Evolutionary conservation across 2,888 invertebrate species (phyloP).

Genomic region (Xiphydria camelus): DNA sequence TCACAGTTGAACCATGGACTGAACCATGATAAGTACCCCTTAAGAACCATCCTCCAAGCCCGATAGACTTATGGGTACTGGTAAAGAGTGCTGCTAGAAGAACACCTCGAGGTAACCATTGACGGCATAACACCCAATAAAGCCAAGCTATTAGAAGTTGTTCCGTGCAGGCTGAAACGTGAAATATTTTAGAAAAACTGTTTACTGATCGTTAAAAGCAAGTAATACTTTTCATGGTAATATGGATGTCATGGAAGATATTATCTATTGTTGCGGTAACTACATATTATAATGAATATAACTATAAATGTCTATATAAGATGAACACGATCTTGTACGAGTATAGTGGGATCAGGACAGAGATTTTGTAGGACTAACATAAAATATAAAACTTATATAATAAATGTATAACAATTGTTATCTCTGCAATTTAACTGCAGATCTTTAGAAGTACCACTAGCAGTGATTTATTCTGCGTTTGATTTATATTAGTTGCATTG

Average conservation of each 20-base stretch:
- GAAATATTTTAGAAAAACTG: not conserved
- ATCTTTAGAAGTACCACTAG: too few species aligned
- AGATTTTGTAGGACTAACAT: too few species aligned
- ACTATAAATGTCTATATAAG: constrained; percentile 2
- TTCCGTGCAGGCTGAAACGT: constrained; percentile 45
- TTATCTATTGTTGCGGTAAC: constrained; percentile 1
- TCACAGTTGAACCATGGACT: constrained; percentile 46
- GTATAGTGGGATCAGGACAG: too few species aligned
- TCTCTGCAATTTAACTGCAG: too few species aligned
- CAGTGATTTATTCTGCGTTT: too few species aligned
- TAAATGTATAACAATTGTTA: too few species aligned
- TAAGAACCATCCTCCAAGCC: constrained; percentile 52
- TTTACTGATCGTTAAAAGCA: not conserved
- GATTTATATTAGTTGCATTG: too few species aligned
- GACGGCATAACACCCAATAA: constrained; percentile 50
- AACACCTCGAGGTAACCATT: constrained; percentile 47
- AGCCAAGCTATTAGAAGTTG: constrained; percentile 48
- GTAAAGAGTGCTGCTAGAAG: constrained; percentile 49
- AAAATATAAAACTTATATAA: too few species aligned
- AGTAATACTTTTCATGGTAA: constrained; percentile 6
- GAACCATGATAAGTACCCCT: constrained; percentile 52
- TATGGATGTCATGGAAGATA: constrained; percentile 3
- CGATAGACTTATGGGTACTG: constrained; percentile 51
- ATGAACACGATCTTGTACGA: not conserved
- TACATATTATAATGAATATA: not conserved